Evolutionary conservation across 1,140 invertebrate genomes (phyloP), one percentile per base, ranked within the genome.

Genomic region (Yoshiicerus persimilis): DNA sequence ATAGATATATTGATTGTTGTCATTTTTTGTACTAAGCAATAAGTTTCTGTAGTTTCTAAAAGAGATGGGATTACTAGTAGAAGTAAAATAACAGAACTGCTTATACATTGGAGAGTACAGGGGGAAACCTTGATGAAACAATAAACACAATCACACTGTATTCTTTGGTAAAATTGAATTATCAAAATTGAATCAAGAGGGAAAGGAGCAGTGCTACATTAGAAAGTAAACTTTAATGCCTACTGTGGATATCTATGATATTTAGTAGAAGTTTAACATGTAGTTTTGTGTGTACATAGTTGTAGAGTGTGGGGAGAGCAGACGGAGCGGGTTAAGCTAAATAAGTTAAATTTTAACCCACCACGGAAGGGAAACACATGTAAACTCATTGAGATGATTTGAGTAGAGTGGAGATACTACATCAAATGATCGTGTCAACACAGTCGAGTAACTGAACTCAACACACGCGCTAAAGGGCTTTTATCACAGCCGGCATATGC

Each of bases 361-460:
- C 75, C 32, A 20, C 75, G 34, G 75, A 80, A 80, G 75, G 75
- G 75, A 80, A 80, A 23, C 75, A 34, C 16, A 32, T 80, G 75
- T 80, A 80, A 80, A 80, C 20, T 38, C 75, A 80, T 80, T 80
- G 75, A 80, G 75, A n/a, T 80, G 75, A 38, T 80, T 36, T 34
- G 20, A 36, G 75, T 32, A 11, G 75, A 80, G 75, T 36, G 32
- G 32, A 80, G 30, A 80, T 36, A 80, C 27, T 80, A 80, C 75
- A 80, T 80, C 75, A 80, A 80, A 80, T 80, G 75, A 80, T 80
- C 75, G 34, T 80, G 75, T 80, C 75, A 80, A 80, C 75, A 80
- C 34, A 20, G 30, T 36, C n/a, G 32, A n/a, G 16, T 36, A 80
- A 80, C 32, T 23, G 75, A 80, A 80, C 20, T 34, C 34, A 36